Conservation (phyloP, 2,888 invertebrate genomes). For the Allophyes oxyacanthae region DNA sequence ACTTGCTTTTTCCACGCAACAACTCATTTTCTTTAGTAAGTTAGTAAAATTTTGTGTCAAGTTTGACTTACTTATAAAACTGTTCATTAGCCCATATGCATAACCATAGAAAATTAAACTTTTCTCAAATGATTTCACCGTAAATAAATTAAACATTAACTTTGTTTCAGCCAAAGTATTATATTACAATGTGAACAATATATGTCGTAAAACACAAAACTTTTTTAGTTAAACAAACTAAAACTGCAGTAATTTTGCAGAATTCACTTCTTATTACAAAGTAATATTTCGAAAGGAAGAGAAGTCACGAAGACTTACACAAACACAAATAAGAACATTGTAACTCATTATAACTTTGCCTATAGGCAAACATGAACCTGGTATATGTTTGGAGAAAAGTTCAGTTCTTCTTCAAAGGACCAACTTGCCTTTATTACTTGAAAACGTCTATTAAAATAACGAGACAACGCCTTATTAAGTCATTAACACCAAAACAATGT, state of each 20-base stretch:
- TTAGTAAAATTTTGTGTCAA: too few species aligned
- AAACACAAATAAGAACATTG: conserved; percentile 64
- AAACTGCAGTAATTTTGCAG: conserved; percentile 54
- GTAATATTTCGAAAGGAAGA: conserved; percentile 60
- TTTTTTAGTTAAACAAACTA: conserved; percentile 45
- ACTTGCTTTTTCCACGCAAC: too few species aligned
- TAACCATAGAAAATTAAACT: too few species aligned
- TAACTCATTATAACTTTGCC: conserved; percentile 74
- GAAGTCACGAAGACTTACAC: conserved; percentile 66
- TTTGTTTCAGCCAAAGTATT: background rate
- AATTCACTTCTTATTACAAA: conserved; percentile 48
- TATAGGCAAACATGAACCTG: conserved; percentile 58
- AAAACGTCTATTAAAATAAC: conserved; percentile 56
- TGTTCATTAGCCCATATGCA: too few species aligned
- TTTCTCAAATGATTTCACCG: too few species aligned
- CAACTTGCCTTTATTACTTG: conserved; percentile 59
- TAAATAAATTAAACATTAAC: background rate
- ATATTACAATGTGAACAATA: conserved; percentile 7
- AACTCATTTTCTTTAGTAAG: too few species aligned
- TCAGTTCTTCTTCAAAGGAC: conserved; percentile 50
- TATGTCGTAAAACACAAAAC: conserved; percentile 20
- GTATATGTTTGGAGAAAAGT: conserved; percentile 58
- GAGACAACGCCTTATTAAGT: conserved; percentile 48
- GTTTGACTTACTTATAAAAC: too few species aligned
- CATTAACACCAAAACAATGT: conserved; percentile 49